Base-by-base conservation (phyloP, 2,113 vertebrate species). In the Archilochus colubris region DNA sequence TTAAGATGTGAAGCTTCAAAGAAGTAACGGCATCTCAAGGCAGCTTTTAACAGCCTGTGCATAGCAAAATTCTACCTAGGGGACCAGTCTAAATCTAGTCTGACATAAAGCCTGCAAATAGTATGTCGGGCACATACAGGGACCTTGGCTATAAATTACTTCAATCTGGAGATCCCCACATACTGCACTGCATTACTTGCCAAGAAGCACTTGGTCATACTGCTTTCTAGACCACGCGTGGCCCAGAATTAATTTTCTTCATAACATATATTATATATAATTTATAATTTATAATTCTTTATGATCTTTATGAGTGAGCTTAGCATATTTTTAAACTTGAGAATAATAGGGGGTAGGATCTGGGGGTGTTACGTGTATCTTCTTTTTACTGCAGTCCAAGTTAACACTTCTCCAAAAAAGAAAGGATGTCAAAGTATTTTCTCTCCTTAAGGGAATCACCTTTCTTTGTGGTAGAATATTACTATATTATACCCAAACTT, bases 121-220 rank as follows among this genome's bases (percentile, higher is more conserved):
- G 2, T 6, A 0, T 36, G n/a, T 17, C 0, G 0, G 38, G 40
- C 36, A 21, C 3, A 1, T 40, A 36, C 33, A 14, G 57, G 21
- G 31, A 44, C 27, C 8, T 82, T 1, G 1, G 15, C 28, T 76
- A 62, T 36, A 74, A 62, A 14, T 0, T 0, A 1, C 14, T 72
- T 79, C 15, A 6, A 12, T 30, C 31, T 57, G 40, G 11, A 73
- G 40, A 72, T 75, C 53, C 36, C 5, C 9, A 3, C 44, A 23
- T 59, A 6, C 30, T 78, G 30, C 22, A 8, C 12, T 79, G 48
- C 53, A 4, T 50, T 36, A 22, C 40, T 69, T 89, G 30, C 50
- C 1, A 2, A 73, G 67, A 33, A 53, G 25, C 14, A 21, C 6
- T 1, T 0, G 2, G 23, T 64, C 15, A 3, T 27, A 8, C 25